These are phyloP conservation scores for Cataglyphis hispanica DNA, from an alignment of 1,140 invertebrate species.

Conservation along the genomic window DNA sequence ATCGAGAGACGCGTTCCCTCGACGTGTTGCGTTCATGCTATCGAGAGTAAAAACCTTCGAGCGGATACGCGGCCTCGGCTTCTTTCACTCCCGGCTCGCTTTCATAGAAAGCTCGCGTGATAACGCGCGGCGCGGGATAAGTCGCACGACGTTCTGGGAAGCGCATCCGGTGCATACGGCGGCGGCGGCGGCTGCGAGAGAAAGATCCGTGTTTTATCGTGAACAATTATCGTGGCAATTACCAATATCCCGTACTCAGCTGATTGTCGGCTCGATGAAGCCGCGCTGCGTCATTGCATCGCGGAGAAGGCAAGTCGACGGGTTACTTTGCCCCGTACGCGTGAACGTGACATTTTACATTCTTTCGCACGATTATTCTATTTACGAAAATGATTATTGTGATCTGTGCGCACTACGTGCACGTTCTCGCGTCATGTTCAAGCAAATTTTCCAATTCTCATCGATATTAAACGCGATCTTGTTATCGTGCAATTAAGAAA, in stretches of 20 bases:
- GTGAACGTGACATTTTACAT: slow-evolving; percentile 51
- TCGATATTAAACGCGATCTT: not conserved
- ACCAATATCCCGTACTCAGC: not conserved
- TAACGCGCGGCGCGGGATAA: slow-evolving; percentile 46
- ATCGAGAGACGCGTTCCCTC: slow-evolving; percentile 23
- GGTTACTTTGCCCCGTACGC: slow-evolving; percentile 40
- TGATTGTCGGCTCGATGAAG: not conserved
- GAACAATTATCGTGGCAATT: slow-evolving; percentile 13
- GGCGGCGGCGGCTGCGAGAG: not conserved
- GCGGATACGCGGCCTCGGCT: slow-evolving; percentile 31
- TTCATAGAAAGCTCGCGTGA: slow-evolving; percentile 59
- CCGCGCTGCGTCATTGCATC: not conserved
- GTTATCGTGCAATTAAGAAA: not conserved
- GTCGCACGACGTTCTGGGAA: slow-evolving; percentile 54
- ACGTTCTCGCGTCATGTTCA: slow-evolving; percentile 30
- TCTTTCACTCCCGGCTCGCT: slow-evolving; percentile 26
- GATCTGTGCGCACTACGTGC: not conserved
- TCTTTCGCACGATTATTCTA: slow-evolving; percentile 39
- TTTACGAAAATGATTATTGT: slow-evolving; percentile 48
- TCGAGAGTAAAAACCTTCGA: slow-evolving; percentile 36
- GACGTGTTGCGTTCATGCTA: slow-evolving; percentile 26
- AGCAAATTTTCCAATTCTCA: not conserved
- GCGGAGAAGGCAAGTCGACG: slow-evolving; percentile 5
- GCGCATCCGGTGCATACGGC: slow-evolving; percentile 36
- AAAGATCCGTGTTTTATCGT: slow-evolving; percentile 36